phyloP scores from a whole-genome alignment of 2,113 vertebrate genomes.

The Grammomys surdaster region DNA sequence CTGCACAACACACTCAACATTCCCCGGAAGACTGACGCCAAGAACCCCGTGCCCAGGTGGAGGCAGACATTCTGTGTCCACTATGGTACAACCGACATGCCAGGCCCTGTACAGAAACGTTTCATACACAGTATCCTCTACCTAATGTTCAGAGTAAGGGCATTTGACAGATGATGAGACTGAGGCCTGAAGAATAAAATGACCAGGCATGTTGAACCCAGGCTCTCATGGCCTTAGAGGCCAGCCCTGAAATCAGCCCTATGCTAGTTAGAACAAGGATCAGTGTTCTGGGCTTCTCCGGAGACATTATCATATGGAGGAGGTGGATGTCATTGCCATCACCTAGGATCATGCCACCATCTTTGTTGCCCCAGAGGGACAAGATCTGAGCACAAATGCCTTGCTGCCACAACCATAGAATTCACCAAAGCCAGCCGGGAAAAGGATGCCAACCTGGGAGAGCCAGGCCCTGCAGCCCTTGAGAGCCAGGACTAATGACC shows the following conservation, averaged over 20 bases:
- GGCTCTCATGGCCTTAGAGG: background rate
- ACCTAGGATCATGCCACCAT: background rate
- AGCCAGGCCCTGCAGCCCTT: background rate
- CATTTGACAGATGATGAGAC: background rate
- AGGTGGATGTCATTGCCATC: background rate
- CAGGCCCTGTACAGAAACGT: background rate
- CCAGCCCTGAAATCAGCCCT: background rate
- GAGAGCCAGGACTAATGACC: background rate
- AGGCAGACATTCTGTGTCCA: background rate
- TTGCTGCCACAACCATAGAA: background rate
- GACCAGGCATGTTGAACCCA: background rate
- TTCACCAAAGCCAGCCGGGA: background rate
- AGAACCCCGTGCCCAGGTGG: background rate
- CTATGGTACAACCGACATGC: background rate
- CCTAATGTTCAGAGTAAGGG: background rate
- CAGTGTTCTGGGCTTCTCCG: background rate
- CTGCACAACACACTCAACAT: slow-evolving; percentile 47
- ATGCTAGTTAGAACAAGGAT: background rate
- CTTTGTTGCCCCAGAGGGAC: background rate
- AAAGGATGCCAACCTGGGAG: fast-evolving
- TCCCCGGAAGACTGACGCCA: slow-evolving; percentile 19
- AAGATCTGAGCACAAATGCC: background rate
- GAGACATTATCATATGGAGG: background rate
- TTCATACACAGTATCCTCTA: background rate
- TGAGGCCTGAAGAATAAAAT: background rate